Evolutionary conservation across 2,113 vertebrate species (phyloP), one percentile per base, ranked within the genome.

Genomic region (Melanocharis versteri): DNA sequence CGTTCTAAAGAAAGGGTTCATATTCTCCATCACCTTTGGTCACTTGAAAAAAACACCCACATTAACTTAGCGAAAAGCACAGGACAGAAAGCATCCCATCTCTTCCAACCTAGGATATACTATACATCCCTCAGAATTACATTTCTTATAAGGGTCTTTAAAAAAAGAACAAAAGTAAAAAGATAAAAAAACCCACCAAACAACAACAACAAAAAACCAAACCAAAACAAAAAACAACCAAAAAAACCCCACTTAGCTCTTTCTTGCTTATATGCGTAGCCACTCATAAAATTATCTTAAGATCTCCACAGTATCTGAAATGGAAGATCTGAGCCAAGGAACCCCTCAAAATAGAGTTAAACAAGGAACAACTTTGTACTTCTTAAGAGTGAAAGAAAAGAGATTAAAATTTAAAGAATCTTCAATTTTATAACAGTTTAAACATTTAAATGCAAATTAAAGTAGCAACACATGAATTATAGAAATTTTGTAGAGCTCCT

Each of bases 361-460:
- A 93, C 61, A 92, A 90, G 27, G 58, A 94, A 53, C 70, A 90
- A 89, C 56, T 76, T 94, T 7, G 13, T 83, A 80, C 56, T 81
- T 22, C 40, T 73, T 69, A 71, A 44, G 22, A 92, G 13, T 75
- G 17, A 82, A 66, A 97, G 96, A 79, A 68, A 39, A 3, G 17
- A 18, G 17, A 69, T 47, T 83, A 53, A 95, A 68, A 27, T 45
- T 95, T 82, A 94, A 95, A 83, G 71, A 83, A 61, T 61, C n/a
- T 47, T 58, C 87, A 72, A 82, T 73, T 96, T 94, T 66, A 23
- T 80, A 89, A 83, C 45, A 64, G 73, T 92, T 96, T 79, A 94
- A 97, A 97, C 62, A 84, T 83, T 86, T 84, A 95, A 89, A 95
- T 78, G 45, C 53, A 83, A 83, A 88, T 81, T 33, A 31, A 94